These are phyloP conservation scores for Mobula hypostoma DNA, from an alignment of 2,113 vertebrate species.

Conservation along the genomic window DNA sequence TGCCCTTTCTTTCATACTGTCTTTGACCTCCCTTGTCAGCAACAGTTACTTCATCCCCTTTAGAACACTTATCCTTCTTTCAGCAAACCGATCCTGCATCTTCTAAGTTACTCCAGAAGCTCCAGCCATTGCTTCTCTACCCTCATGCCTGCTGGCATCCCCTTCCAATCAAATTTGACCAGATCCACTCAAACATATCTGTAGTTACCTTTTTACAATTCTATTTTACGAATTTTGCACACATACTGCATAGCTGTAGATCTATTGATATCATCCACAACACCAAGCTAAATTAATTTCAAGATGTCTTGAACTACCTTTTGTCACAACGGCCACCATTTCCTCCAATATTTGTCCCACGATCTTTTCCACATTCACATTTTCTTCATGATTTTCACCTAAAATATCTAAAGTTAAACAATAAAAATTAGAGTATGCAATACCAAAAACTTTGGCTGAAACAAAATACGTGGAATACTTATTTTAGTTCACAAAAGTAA, in stretches of 20 bases:
- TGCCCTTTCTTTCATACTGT: too few relatives aligned
- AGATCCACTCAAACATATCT: too few relatives aligned
- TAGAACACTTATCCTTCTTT: too few relatives aligned
- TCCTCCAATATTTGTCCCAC: constrained; percentile 65
- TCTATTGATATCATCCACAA: background rate
- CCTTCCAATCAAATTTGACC: too few relatives aligned
- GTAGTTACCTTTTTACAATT: too few relatives aligned
- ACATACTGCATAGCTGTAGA: background rate
- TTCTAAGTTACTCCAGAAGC: too few relatives aligned
- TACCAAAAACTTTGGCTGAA: background rate
- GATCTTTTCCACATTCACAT: constrained; percentile 53
- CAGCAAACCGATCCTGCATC: too few relatives aligned
- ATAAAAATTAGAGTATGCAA: background rate
- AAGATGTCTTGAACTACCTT: constrained; percentile 49
- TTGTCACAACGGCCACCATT: constrained; percentile 57
- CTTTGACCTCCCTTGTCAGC: too few relatives aligned
- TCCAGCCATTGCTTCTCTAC: too few relatives aligned
- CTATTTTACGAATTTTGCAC: too few relatives aligned
- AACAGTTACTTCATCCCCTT: too few relatives aligned
- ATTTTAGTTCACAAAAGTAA: background rate
- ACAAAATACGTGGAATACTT: background rate
- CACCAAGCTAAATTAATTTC: constrained; percentile 5
- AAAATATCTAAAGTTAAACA: background rate
- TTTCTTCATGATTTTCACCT: constrained; percentile 42
- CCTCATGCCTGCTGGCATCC: too few relatives aligned